Base-by-base conservation (phyloP, 2,888 invertebrate genomes). In the Arctia plantaginis region DNA sequence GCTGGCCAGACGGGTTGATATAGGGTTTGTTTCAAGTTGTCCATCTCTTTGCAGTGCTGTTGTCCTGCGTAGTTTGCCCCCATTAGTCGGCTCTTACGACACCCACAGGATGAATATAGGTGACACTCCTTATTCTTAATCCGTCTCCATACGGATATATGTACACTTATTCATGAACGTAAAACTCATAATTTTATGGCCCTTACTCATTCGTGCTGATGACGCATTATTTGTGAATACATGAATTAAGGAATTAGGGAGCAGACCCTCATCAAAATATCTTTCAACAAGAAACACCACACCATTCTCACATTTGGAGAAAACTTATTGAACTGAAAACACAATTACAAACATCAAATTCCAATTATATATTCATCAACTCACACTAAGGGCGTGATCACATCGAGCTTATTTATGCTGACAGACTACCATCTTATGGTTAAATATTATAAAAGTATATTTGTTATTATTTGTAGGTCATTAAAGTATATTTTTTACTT, bases 281-380 rank as follows among this genome's bases (percentile, higher is more conserved):
- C 15, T 65, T 62, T 51, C 27, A 65, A 64, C 69, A 55, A 66
- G 66, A 73, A 75, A 69, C 69, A 73, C 71, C 55, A 73, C 39
- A 68, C 41, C 39, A 30, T 68, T 64, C 62, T 41, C 35, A 65
- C 68, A 71, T 65, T 55, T 55, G 44, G 71, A 27, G 67, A 68
- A 68, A 71, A 71, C 41, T 69, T 69, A 77, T 72, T 39, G 69
- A 69, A 69, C 66, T 51, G 76, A 65, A 65, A 69, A 77, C 77
- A 79, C 74, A 72, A 83, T 77, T 76, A 79, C 71, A 72, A 77
- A 84, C 81, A 82, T 80, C 81, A 80, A 80, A 83, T 82, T 79
- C 74, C 82, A 82, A 81, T 82, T 79, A 84, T 73, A 78, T 39
- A 74, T 47, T 66, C 13, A 62, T 55, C 39, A 64, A 70, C n/a